Base-by-base conservation (phyloP, 2,888 invertebrate species). In the Eristalinus aeneus region DNA sequence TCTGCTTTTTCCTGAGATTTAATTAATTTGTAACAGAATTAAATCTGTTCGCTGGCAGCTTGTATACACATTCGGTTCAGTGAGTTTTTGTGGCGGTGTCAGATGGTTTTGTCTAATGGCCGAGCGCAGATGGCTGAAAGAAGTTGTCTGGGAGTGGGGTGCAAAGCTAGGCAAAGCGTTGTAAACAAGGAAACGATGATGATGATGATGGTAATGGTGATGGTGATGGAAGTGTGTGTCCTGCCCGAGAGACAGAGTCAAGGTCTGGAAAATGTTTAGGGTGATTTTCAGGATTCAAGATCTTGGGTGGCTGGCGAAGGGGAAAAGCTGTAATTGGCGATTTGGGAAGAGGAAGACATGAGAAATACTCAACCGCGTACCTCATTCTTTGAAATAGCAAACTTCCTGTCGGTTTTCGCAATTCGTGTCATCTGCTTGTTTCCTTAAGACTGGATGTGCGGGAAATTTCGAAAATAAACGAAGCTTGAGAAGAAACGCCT, bases 11-110 rank as follows among this genome's bases (percentile, higher is more conserved):
- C 46, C 46, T n/a, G 46, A 16, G 46, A 46, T 46, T 46, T 46
- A 46, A 56, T 56, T 56, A 56, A 56, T 56, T 56, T 56, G 56
- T 56, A 56, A 56, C 23, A 12, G 56, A 56, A 56, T 56, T 56
- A 27, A 56, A 56, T 56, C 23, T 56, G 23, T 56, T 46, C 46
- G 8, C 46, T 46, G 46, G 46, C 46, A n/a, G 16, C 16, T 46
- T 46, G 46, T 46, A 16, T 46, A 46, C 46, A 16, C 23, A 56
- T 23, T 23, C 56, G 56, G 56, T 22, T 56, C 22, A 56, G 56
- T 56, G 56, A 11, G 56, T 56, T 56, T 56, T 16, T 56, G 23
- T 22, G 56, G 23, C 3, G 56, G 56, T 56, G 46, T 46, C 39
- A 46, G 39, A 46, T 16, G 39, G 39, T 39, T n/a, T 46, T 46